A percentile compares a stretch with the other conserved stretches of the same genome.
These are phyloP conservation scores for Pipistrellus nathusii DNA, from an alignment of 2,797 vertebrate species.

Conservation along the genomic window DNA sequence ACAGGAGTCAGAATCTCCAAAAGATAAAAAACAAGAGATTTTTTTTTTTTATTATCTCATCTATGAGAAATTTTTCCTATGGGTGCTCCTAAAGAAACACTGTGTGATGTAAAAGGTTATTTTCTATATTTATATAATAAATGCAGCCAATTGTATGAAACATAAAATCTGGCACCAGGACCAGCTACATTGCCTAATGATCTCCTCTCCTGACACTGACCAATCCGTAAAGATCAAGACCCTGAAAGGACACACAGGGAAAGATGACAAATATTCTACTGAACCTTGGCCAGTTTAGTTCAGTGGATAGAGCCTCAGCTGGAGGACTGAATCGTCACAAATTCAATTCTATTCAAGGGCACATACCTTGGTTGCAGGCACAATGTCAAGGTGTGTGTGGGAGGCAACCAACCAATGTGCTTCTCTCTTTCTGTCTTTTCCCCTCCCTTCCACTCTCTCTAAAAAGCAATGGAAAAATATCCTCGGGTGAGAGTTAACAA, in stretches of 20 bases:
- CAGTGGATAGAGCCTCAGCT: no score
- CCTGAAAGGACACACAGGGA: background rate
- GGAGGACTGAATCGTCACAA: no score
- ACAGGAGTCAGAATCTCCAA: background rate
- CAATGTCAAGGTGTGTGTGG: no score
- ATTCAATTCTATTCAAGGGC: no score
- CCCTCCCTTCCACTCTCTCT: no score
- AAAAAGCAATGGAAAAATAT: no score
- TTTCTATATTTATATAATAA: constrained; percentile 52
- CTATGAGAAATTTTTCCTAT: constrained; percentile 25
- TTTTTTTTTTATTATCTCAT: constrained; percentile 14
- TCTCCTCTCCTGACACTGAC: background rate
- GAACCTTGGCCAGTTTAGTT: no score
- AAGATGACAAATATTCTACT: background rate
- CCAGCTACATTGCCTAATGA: background rate
- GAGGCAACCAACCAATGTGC: no score
- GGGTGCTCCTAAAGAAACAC: constrained; percentile 6
- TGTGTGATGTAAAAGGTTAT: background rate
- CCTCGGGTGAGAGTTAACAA: no score
- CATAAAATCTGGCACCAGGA: constrained; percentile 36
- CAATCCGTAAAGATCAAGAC: background rate
- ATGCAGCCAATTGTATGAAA: constrained; percentile 49
- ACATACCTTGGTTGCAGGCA: no score
- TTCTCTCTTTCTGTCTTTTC: no score
- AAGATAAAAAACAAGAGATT: constrained; percentile 48